Evolutionary conservation across 2,888 invertebrate genomes (phyloP).

Genomic region (Lasioglossum villosulum): DNA sequence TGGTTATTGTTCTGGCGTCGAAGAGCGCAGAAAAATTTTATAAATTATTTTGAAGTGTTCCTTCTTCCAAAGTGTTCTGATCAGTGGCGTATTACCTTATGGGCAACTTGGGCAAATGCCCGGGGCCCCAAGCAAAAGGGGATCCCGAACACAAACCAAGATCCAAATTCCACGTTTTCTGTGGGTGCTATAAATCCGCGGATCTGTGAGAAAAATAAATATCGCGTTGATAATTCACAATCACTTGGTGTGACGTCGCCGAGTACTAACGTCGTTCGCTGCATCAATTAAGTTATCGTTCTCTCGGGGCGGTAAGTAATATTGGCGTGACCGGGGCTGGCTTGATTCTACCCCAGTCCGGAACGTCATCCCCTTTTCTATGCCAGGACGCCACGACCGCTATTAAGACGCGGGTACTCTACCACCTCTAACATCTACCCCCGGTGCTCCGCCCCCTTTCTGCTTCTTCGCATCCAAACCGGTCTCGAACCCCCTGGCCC

Average conservation of each 20-base stretch:
- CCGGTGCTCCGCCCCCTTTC: conserved; percentile 40
- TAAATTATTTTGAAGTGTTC: not conserved
- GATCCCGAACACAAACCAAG: too few species aligned
- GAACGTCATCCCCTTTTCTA: conserved; percentile 60
- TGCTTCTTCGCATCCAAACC: conserved; percentile 55
- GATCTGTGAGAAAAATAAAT: conserved; percentile 19
- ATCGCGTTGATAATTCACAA: conserved; percentile 49
- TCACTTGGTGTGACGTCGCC: conserved; percentile 54
- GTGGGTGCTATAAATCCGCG: not conserved
- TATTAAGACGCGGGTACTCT: conserved; percentile 75
- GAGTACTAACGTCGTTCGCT: conserved; percentile 69
- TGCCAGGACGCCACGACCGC: conserved; percentile 64
- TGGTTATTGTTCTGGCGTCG: not conserved
- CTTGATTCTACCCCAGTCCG: conserved; percentile 57
- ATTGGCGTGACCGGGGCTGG: conserved; percentile 75
- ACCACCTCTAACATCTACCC: conserved; percentile 66
- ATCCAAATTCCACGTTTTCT: too few species aligned
- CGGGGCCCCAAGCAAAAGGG: too few species aligned
- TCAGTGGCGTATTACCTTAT: too few species aligned
- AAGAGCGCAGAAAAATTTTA: not conserved
- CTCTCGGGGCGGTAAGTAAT: conserved; percentile 73
- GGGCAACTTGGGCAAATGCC: too few species aligned
- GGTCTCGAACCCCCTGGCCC: conserved; percentile 39
- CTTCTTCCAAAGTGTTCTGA: not conserved
- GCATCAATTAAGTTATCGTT: conserved; percentile 78